Conservation (phyloP, 2,113 vertebrate genomes). For the Athene cunicularia region DNA sequence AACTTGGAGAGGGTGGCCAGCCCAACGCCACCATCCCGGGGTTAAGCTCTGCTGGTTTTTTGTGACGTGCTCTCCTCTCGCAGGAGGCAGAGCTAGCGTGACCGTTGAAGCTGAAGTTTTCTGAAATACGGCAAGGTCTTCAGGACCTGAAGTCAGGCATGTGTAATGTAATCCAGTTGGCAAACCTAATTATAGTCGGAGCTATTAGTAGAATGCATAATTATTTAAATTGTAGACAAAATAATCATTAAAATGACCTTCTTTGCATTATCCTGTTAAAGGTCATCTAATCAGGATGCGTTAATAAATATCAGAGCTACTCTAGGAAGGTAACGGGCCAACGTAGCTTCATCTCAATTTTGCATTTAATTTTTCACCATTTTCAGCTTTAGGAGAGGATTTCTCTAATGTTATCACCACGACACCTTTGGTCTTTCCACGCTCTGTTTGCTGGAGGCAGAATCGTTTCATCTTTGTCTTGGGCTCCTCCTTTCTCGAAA, state of each 20-base stretch:
- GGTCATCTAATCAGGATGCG: slow-evolving; percentile 35
- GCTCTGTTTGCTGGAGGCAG: background rate
- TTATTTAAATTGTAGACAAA: slow-evolving; percentile 63
- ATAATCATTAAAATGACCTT: slow-evolving; percentile 50
- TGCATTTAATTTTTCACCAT: background rate
- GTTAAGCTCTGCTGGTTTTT: too few species aligned
- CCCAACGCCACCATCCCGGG: accelerated
- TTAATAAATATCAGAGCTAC: background rate
- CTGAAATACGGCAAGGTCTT: background rate
- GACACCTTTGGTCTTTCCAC: accelerated
- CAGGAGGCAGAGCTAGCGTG: background rate
- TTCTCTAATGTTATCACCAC: accelerated
- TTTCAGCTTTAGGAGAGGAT: background rate
- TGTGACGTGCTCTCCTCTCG: background rate
- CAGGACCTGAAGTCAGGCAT: background rate
- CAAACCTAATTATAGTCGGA: slow-evolving; percentile 38
- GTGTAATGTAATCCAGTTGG: background rate
- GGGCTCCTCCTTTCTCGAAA: background rate
- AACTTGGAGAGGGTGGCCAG: accelerated
- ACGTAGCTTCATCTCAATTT: background rate
- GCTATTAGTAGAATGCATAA: slow-evolving; percentile 28
- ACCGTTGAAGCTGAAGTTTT: background rate
- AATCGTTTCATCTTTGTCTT: background rate
- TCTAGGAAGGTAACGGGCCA: background rate
- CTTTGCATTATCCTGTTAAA: slow-evolving; percentile 35